Evolutionary conservation across 37 sponge, comb jelly and placozoan species (phyloP), one percentile per base, ranked within the genome.

Genomic region (Corticium candelabrum): DNA sequence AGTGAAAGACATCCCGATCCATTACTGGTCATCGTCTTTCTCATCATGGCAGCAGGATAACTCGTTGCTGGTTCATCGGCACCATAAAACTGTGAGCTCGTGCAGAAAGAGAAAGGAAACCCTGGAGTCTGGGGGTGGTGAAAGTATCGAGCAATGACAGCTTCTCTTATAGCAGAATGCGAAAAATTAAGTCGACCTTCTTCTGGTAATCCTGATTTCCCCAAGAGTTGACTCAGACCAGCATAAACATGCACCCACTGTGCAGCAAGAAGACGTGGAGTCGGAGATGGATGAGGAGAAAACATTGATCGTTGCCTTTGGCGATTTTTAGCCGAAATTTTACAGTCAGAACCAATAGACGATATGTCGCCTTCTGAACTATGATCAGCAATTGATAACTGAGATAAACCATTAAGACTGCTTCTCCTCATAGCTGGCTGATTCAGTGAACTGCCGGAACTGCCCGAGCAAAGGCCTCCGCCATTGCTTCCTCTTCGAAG

Each of bases 31-130:
- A 50, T 27, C n/a, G n/a, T n/a, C n/a, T n/a, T n/a, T n/a, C n/a
- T n/a, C 11, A 50, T 21, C 11, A 21, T 50, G 62, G 62, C 11
- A 11, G 62, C 11, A 11, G 62, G 62, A 50, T 50, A 11, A 21
- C 62, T 50, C 62, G 62, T 50, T 11, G 11, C 21, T 21, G 15
- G 70, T 31, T 83, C 37, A 32, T 71, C 34, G 34, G 84, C 84
- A 37, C 84, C 84, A 31, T 37, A 83, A 67, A 83, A 83, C n/a
- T 76, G 34, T 1, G 83, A 39, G 32, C 77, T 62, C 69, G 79
- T 67, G 67, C 79, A 79, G 57, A 83, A 83, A 31, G 73, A 21
- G 37, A 83, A 83, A 40, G 84, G 84, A 38, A 83, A 83, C 40
- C 78, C 68, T 32, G 35, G 34, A 37, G 79, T 83, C 39, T 70